These are phyloP conservation scores for Ectobius pallidus DNA, from an alignment of 2,888 invertebrate genomes.

Conservation along the genomic window DNA sequence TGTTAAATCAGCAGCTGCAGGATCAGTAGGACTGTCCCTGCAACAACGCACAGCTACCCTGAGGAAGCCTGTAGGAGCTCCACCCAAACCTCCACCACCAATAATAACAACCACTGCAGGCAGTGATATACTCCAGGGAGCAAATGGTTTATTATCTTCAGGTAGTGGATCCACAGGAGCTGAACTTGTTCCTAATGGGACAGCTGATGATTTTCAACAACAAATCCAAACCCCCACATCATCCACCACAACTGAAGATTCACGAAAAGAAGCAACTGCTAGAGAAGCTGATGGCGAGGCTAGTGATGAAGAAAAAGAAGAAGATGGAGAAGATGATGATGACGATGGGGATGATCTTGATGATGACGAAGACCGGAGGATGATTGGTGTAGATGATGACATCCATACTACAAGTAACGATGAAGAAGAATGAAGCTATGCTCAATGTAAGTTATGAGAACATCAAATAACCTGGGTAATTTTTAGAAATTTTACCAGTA, in stretches of 20 bases:
- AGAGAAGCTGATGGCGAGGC: slow-evolving; percentile 42
- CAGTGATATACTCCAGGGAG: background rate
- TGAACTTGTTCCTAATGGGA: slow-evolving; percentile 14
- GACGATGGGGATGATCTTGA: slow-evolving; percentile 34
- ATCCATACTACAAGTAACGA: slow-evolving; percentile 35
- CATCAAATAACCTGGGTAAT: no score
- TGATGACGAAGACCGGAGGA: slow-evolving; percentile 7
- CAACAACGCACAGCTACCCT: slow-evolving; percentile 34
- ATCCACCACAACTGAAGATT: slow-evolving; percentile 43
- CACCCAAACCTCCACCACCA: background rate
- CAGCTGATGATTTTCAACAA: slow-evolving; percentile 33
- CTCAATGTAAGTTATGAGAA: slow-evolving; percentile 22
- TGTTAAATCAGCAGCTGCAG: slow-evolving; percentile 15
- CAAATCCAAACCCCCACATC: slow-evolving; percentile 43
- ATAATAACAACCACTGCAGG: background rate
- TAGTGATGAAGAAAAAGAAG: slow-evolving; percentile 43
- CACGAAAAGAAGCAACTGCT: slow-evolving; percentile 41
- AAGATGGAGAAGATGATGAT: slow-evolving; percentile 33
- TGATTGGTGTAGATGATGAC: slow-evolving; percentile 30
- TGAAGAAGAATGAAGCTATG: slow-evolving; percentile 27
- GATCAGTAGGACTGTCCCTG: slow-evolving; percentile 20
- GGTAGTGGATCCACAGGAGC: slow-evolving; percentile 11
- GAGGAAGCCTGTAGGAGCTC: slow-evolving; percentile 27
- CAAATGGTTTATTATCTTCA: slow-evolving; percentile 16
- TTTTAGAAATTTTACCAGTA: no score